A percentile compares a stretch with the other conserved stretches of the same genome.
Evolutionary conservation across 2,888 invertebrate species (phyloP).

Genomic region (Papilio elwesi): DNA sequence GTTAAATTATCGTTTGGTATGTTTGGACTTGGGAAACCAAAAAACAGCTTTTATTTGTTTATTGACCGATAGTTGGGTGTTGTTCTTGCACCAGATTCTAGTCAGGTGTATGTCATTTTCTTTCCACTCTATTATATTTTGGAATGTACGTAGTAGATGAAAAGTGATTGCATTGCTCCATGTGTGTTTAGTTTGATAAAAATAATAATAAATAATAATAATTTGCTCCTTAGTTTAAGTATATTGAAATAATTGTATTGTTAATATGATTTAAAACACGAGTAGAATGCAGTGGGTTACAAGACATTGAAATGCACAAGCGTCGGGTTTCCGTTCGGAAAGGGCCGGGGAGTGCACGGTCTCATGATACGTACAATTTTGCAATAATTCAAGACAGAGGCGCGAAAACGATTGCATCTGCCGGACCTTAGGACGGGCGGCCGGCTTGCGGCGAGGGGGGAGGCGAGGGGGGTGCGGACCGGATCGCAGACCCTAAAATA

Average conservation of each 20-base stretch:
- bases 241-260: no score
- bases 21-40: no score
- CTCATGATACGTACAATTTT: constrained; percentile 33
- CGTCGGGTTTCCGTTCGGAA: constrained; percentile 20
- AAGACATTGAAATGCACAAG: constrained; percentile 1
- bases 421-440: constrained; percentile 41
- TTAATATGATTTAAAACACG: neutral
- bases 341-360: constrained; percentile 18
- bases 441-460: constrained; percentile 57
- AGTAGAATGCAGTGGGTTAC: neutral
- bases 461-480: constrained; percentile 79
- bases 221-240: no score
- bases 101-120: no score
- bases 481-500: constrained; percentile 83
- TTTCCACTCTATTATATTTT: no score
- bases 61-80: no score
- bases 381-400: constrained; percentile 39
- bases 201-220: neutral
- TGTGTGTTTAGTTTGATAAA: neutral
- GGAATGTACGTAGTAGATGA: neutral
- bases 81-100: no score
- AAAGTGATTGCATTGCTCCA: neutral
- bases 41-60: no score
- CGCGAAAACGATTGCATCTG: constrained; percentile 42
- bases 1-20: no score